These are phyloP conservation scores for Yponomeuta plumbellus DNA, from an alignment of 2,888 invertebrate genomes.

Conservation along the genomic window DNA sequence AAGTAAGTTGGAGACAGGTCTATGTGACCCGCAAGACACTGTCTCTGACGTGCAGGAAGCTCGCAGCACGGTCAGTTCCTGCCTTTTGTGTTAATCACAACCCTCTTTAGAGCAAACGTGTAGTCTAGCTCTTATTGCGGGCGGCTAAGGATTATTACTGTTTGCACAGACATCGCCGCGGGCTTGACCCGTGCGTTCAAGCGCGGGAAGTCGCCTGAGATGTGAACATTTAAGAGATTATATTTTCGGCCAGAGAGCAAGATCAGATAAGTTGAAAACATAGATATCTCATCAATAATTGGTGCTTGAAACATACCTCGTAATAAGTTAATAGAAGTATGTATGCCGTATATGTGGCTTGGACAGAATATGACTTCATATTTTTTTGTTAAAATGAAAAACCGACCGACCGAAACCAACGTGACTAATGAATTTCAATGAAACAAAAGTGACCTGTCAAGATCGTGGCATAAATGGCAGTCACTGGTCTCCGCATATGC, in stretches of 20 bases:
- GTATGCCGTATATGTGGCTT: too few relatives aligned
- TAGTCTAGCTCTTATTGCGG: conserved; percentile 12
- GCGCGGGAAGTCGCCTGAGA: conserved; percentile 58
- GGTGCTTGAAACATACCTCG: too few relatives aligned
- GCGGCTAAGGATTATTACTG: not conserved
- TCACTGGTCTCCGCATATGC: too few relatives aligned
- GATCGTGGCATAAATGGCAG: too few relatives aligned
- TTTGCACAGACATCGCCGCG: conserved; percentile 29
- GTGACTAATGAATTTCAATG: too few relatives aligned
- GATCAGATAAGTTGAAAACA: not conserved
- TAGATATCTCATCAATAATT: too few relatives aligned
- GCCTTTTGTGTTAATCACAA: conserved; percentile 34
- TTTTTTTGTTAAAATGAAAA: too few relatives aligned
- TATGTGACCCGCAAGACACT: conserved; percentile 16
- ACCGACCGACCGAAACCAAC: too few relatives aligned
- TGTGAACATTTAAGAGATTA: conserved; percentile 43
- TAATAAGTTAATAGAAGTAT: too few relatives aligned
- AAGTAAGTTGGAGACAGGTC: conserved; percentile 8
- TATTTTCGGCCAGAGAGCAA: conserved; percentile 30
- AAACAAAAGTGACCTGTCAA: too few relatives aligned
- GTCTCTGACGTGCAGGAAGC: conserved; percentile 50
- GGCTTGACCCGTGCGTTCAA: conserved; percentile 42
- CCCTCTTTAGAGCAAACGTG: not conserved
- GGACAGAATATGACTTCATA: too few relatives aligned
- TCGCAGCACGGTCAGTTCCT: conserved; percentile 63